Evolutionary conservation across 2,113 vertebrate genomes (phyloP).

Genomic region (Micronycteris hirsuta): DNA sequence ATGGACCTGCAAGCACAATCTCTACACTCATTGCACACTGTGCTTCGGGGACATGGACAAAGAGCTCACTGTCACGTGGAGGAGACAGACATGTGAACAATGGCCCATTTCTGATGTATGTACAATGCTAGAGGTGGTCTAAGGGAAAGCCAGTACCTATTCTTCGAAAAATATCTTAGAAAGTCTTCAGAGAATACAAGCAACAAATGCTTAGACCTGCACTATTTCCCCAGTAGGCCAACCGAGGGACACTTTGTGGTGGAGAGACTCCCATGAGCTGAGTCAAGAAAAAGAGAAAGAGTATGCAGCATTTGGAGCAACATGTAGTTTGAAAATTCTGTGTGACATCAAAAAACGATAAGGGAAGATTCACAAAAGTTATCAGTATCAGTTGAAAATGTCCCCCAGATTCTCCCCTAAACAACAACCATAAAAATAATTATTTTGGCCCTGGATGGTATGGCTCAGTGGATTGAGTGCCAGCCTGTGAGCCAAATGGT

Average conservation of each 20-base stretch:
- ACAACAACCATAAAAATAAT: neutral
- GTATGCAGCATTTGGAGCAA: rapidly evolving
- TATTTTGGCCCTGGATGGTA: neutral
- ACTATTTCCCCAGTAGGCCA: neutral
- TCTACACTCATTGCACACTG: neutral
- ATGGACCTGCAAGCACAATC: neutral
- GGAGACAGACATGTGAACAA: neutral
- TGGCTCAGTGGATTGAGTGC: no score
- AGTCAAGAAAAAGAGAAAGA: neutral
- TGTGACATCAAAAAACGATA: neutral
- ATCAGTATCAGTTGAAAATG: neutral
- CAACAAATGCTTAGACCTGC: neutral
- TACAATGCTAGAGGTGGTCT: neutral
- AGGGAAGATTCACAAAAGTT: neutral
- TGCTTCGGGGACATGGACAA: neutral
- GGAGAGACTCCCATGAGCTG: neutral
- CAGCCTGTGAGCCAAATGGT: no score
- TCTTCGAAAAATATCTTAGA: neutral
- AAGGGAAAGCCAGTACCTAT: neutral
- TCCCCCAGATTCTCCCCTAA: neutral
- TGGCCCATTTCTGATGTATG: neutral
- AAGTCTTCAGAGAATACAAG: neutral
- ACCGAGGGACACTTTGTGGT: rapidly evolving
- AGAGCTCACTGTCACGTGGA: neutral
- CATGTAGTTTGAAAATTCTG: neutral